Base-by-base conservation (phyloP, 2,797 vertebrate species). In the Crenichthys baileyi region DNA sequence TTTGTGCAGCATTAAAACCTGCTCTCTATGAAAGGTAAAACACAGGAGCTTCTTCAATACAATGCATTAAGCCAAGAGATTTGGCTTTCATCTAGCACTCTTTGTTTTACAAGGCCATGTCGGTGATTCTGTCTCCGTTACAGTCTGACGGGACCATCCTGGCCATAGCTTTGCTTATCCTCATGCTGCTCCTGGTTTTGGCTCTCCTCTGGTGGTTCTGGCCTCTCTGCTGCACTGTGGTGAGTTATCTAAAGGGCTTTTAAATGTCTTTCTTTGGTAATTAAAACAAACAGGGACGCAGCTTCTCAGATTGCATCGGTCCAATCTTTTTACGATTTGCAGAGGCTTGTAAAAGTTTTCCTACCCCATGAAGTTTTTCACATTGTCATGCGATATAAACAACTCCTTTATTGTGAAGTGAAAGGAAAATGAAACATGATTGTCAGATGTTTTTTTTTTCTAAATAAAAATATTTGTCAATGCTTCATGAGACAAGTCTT, bases 191-290 rank as follows among this genome's bases (percentile, higher is more conserved):
- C n/a, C 90, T 99, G 90, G 93, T 96, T 0, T 77, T 99, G 95
- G 96, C 91, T 22, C 95, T 99, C 3, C 95, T 99, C 73, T 99
- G 98, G 98, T 99, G 98, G 98, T 99, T 99, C 95, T 99, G 98
- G 98, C 98, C 98, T 15, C 97, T 99, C n/a, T 99, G 98, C 93
- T 99, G 98, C 94, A 99, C 98, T 0, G 98, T 99, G 97, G 98
- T 99, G 93, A 98, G 97, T 95, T 72, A 41, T 63, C 63, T 29
- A 1, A 83, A 81, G 61, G 73, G 12, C 53, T 73, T 56, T n/a
- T 16, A 4, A 4, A 7, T n/a, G 12, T 70, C 41, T 70, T 26
- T 70, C n/a, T 58, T 26, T 9, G 56, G 56, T n/a, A n/a, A 58
- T 12, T 58, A 26, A 58, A 58, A 58, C 7, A 58, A 26, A 58